Evolutionary conservation across 2,888 invertebrate genomes (phyloP).

Genomic region (Glomeris marginata): DNA sequence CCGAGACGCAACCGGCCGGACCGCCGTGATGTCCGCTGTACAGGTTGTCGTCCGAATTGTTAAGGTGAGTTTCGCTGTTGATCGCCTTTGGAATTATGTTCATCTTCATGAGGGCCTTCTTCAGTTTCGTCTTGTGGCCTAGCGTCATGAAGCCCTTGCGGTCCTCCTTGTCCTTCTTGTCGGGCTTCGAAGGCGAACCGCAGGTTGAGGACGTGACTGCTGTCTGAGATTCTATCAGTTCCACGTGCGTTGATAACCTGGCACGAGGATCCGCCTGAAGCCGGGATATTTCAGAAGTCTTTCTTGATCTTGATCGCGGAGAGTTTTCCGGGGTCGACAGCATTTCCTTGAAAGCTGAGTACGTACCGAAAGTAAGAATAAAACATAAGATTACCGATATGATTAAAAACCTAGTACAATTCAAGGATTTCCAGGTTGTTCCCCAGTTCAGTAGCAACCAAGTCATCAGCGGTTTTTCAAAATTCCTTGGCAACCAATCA

Average conservation of each 20-base stretch:
- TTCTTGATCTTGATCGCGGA: constrained; percentile 50
- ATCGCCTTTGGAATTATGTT: constrained; percentile 37
- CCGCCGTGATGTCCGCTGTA: constrained; percentile 12
- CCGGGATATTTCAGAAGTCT: constrained; percentile 47
- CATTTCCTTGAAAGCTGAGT: constrained; percentile 54
- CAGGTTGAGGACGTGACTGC: constrained; percentile 22
- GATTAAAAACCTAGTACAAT: neutral
- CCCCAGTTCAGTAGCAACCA: neutral
- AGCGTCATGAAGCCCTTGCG: constrained; percentile 63
- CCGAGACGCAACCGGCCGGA: constrained; percentile 12
- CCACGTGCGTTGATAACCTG: constrained; percentile 58
- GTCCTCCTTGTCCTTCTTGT: constrained; percentile 29
- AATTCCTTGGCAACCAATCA: neutral
- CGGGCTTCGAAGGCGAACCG: constrained; percentile 27
- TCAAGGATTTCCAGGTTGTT: neutral
- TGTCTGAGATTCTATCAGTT: constrained; percentile 25
- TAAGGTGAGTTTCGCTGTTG: constrained; percentile 20
- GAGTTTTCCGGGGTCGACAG: constrained; percentile 62
- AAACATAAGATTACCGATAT: neutral
- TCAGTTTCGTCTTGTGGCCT: constrained; percentile 67
- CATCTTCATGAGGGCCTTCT: constrained; percentile 77
- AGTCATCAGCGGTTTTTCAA: too few species aligned
- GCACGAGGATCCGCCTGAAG: constrained; percentile 53
- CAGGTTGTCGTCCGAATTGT: constrained; percentile 20
- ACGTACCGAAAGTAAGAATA: too few species aligned